Conservation (phyloP, 2,888 invertebrate species). For the Abrostola triplasia region DNA sequence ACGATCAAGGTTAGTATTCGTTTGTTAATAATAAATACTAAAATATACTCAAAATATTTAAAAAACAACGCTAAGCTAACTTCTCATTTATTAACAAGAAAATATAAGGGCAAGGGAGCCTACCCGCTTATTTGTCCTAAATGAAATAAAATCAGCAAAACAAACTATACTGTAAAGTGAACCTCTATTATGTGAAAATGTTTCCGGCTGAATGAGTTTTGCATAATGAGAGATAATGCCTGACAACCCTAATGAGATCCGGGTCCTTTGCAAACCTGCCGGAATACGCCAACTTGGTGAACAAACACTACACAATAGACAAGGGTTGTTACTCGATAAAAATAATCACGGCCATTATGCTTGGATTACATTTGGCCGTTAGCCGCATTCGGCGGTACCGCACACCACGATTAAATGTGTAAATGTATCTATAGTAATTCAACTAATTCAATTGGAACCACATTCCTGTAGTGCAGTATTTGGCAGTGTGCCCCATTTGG, state of each 20-base stretch:
- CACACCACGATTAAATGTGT: constrained; percentile 30
- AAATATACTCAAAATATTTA: background rate
- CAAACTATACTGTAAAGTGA: constrained; percentile 34
- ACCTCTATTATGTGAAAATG: constrained; percentile 47
- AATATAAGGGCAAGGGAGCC: constrained; percentile 5
- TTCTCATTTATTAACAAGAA: constrained; percentile 12
- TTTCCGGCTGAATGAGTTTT: constrained; percentile 46
- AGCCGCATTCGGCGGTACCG: constrained; percentile 22
- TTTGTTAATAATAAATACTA: background rate
- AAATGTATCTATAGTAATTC: constrained; percentile 36
- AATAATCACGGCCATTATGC: constrained; percentile 44
- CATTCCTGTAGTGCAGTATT: constrained; percentile 47
- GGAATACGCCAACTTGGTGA: constrained; percentile 30
- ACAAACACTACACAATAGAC: constrained; percentile 36
- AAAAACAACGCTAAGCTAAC: background rate
- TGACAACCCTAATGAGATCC: constrained; percentile 51
- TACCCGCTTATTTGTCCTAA: constrained; percentile 11
- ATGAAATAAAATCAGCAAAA: constrained; percentile 35
- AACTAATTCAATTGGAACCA: constrained; percentile 52
- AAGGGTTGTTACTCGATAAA: constrained; percentile 47
- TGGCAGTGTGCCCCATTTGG: constrained; percentile 51
- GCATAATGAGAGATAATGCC: constrained; percentile 53
- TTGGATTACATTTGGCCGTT: constrained; percentile 40
- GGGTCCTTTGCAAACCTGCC: constrained; percentile 42
- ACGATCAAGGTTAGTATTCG: constrained; percentile 58